Base-by-base conservation (phyloP, 2,888 invertebrate species). In the Habrosyne pyritoides region DNA sequence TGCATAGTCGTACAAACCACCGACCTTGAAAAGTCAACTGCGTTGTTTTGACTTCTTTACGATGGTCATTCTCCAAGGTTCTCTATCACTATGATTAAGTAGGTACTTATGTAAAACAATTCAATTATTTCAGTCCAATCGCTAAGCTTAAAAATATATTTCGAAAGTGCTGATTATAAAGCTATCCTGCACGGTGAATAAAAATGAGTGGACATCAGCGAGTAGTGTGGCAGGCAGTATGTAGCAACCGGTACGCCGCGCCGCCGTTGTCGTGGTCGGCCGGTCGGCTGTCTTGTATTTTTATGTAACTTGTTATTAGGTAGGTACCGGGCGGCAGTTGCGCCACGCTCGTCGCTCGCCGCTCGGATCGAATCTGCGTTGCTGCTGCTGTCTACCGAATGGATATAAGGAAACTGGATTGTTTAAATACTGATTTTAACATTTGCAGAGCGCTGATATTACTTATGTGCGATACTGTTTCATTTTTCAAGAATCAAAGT, bases 221-320 rank as follows among this genome's bases (percentile, higher is more conserved):
- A 64, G 60, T 53, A 51, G 66, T 71, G 55, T 49, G 56, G 66
- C 55, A 63, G 56, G 64, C 55, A 69, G 61, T 64, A 74, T 85
- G 84, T 66, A 71, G 83, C 81, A 87, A 89, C 87, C 86, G 85
- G 87, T 83, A 83, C 61, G 54, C 12, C 3, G n/a, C n/a, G n/a
- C n/a, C n/a, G n/a, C n/a, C 69, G 66, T 54, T 54, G 69, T 66
- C 63, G 72, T 69, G 56, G 61, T 57, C 67, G 66, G 61, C 59
- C 59, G 70, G 71, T 67, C 67, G 67, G 71, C 66, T 61, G 75
- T 75, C 79, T 83, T 77, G 84, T 84, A 86, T 84, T 87, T 89
- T 89, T 89, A 89, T 88, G 84, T 88, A 88, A 88, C 87, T 80
- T 66, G 83, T 81, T 80, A 71, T 75, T 66, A n/a, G n/a, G n/a